Percentiles rank a stretch among this genome's conserved stretches.
Evolutionary conservation across 2,113 vertebrate genomes (phyloP).

Genomic region (Lamprologus speciosus): DNA sequence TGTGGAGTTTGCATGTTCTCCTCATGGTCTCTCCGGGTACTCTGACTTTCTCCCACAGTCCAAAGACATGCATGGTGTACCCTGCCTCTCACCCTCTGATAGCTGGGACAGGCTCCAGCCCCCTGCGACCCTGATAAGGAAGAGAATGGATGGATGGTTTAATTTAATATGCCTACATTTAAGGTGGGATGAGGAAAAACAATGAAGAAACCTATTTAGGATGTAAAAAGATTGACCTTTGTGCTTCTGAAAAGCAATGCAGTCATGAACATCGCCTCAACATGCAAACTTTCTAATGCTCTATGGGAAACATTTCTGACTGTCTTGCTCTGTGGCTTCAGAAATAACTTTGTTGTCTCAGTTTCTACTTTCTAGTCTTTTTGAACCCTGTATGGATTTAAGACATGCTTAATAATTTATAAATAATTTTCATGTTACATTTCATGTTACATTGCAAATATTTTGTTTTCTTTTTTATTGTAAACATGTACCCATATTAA

Average conservation of each 20-base stretch:
- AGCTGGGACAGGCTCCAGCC: not conserved
- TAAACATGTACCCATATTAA: not conserved
- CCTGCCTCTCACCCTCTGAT: not conserved
- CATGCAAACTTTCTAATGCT: not conserved
- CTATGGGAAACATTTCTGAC: not conserved
- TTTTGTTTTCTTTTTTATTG: not conserved
- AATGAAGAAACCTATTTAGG: not conserved
- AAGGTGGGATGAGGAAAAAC: not conserved
- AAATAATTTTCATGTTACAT: not conserved
- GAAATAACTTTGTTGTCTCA: not conserved
- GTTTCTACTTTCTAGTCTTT: not conserved
- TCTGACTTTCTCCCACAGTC: not conserved
- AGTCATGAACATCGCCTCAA: rapidly evolving
- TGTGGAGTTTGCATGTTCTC: not conserved
- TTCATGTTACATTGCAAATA: not conserved
- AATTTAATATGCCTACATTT: not conserved
- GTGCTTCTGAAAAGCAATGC: not conserved
- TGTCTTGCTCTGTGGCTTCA: not conserved
- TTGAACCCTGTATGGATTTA: not conserved
- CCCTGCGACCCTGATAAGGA: not conserved
- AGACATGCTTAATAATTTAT: not conserved
- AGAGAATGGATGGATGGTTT: not conserved
- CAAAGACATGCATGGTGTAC: not conserved
- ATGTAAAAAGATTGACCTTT: not conserved
- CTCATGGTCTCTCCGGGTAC: not conserved